Conservation (phyloP, 2,797 vertebrate genomes). For the Tenualosa thibaudeaui region DNA sequence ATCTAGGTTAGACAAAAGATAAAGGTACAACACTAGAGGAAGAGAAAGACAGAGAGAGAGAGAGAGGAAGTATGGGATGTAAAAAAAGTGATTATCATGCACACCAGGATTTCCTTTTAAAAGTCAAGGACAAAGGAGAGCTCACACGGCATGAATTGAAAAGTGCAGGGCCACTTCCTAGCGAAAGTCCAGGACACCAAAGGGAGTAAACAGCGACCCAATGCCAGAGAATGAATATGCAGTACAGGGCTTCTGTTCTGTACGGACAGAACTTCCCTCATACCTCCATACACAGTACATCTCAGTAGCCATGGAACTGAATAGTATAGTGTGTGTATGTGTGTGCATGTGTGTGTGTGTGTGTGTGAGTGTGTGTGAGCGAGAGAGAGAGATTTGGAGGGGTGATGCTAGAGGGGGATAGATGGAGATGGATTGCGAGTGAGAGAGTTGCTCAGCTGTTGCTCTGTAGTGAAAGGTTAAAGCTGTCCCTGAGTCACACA, state of each 20-base stretch:
- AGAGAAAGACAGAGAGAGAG: background rate
- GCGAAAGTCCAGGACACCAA: slow-evolving; percentile 25
- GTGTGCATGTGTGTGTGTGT: background rate
- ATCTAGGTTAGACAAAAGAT: slow-evolving; percentile 14
- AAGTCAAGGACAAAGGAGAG: slow-evolving; percentile 43
- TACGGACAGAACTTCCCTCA: background rate
- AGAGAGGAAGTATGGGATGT: background rate
- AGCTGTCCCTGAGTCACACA: slow-evolving; percentile 46
- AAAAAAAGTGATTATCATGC: slow-evolving; percentile 43
- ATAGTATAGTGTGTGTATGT: background rate
- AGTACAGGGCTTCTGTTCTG: background rate
- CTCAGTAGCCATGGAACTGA: no score
- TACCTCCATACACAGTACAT: background rate
- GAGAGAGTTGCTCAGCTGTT: background rate
- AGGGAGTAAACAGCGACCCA: background rate
- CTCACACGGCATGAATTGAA: slow-evolving; percentile 31
- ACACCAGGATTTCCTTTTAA: slow-evolving; percentile 38
- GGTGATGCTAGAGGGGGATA: background rate
- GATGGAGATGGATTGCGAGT: background rate
- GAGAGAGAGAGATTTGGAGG: background rate
- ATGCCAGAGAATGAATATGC: background rate
- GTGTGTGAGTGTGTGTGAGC: background rate
- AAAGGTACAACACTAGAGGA: background rate
- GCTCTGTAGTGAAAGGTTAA: slow-evolving; percentile 48
- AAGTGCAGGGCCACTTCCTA: slow-evolving; percentile 15